A percentile compares a stretch with the other conserved stretches of the same genome.
phyloP scores from a whole-genome alignment of 2,113 vertebrate genomes.

The Bufo gargarizans region DNA sequence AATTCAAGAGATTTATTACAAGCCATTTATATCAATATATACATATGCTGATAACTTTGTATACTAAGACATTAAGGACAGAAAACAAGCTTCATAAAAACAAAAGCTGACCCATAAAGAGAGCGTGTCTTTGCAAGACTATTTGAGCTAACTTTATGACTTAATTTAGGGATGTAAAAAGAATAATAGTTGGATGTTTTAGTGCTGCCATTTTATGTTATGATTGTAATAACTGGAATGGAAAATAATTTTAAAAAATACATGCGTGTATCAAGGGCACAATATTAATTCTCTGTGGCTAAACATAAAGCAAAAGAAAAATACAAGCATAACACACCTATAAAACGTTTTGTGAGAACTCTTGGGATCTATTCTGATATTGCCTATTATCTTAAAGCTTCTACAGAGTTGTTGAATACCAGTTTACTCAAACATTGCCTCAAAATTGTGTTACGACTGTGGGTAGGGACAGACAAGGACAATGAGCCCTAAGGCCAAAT shows the following conservation, averaged over 20 bases:
- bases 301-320: background rate
- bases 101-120: constrained; percentile 9
- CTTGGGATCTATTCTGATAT: background rate
- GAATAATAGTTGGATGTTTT: constrained; percentile 4
- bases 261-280: background rate
- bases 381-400: background rate
- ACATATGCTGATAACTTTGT: background rate
- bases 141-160: background rate
- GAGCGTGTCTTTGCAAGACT: constrained; percentile 1
- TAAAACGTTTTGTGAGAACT: background rate
- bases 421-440: no score
- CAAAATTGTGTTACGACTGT: no score
- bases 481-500: no score
- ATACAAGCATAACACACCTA: background rate
- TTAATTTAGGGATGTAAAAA: constrained; percentile 14
- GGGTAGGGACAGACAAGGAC: no score
- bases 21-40: background rate
- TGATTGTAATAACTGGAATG: background rate
- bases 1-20: background rate
- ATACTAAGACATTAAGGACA: background rate
- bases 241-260: background rate
- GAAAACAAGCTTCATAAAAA: constrained; percentile 19
- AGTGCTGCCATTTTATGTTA: background rate
- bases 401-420: background rate
- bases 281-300: background rate